Evolutionary conservation across 2,888 invertebrate species (phyloP).

Genomic region (Trimorus sp.): DNA sequence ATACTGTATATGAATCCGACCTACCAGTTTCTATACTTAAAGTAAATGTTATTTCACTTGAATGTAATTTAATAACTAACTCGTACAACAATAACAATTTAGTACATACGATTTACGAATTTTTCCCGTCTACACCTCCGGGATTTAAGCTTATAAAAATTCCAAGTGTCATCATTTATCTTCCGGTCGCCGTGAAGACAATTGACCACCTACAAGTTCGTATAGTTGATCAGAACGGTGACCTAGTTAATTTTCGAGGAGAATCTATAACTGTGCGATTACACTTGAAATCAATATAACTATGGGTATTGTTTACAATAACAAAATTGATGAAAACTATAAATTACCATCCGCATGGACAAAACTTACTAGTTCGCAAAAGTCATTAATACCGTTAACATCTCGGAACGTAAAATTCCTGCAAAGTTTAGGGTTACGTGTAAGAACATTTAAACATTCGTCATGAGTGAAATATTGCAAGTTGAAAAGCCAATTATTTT

Average conservation of each 20-base stretch:
- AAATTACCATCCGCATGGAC: too few relatives aligned
- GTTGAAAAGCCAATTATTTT: conserved; percentile 27
- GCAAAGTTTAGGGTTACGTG: conserved; percentile 57
- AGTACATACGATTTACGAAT: conserved; percentile 48
- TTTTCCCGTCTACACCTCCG: conserved; percentile 53
- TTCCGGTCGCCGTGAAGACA: conserved; percentile 59
- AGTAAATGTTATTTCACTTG: conserved; percentile 19
- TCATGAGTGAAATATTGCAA: conserved; percentile 9
- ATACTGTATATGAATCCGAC: conserved; percentile 25
- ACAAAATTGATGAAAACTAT: conserved; percentile 36
- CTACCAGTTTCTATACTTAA: conserved; percentile 42
- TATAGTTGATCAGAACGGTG: conserved; percentile 67
- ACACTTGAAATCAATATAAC: conserved; percentile 9
- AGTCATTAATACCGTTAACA: conserved; percentile 44
- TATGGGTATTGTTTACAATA: too few relatives aligned
- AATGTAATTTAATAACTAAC: conserved; percentile 49
- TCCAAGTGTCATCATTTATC: conserved; percentile 67
- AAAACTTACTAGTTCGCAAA: background rate
- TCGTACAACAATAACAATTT: conserved; percentile 32
- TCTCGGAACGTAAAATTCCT: conserved; percentile 52
- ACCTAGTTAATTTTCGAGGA: conserved; percentile 57
- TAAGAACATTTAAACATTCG: too few relatives aligned
- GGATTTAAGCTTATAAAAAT: conserved; percentile 76
- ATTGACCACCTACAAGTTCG: conserved; percentile 66
- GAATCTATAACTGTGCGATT: conserved; percentile 41